Evolutionary conservation across 64 coral and sea anemone species (phyloP).

Genomic region (Exaiptasia diaphana): DNA sequence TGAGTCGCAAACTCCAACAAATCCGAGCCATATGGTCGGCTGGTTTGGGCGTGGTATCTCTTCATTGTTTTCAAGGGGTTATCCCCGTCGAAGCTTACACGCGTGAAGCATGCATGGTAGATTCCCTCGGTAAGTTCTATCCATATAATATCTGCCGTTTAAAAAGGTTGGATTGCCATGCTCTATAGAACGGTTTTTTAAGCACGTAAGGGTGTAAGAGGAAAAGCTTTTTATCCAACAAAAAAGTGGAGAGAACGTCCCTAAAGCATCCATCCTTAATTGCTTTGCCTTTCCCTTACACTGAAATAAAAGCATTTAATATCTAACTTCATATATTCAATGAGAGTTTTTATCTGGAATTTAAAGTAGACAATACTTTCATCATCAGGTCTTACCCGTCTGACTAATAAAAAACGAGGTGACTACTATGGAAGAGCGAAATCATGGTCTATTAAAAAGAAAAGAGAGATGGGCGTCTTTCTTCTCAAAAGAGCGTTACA

Average conservation of each 20-base stretch:
- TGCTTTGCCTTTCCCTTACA: too few species aligned
- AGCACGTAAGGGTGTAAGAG: background rate
- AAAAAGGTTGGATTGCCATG: background rate
- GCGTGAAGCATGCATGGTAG: constrained; percentile 88
- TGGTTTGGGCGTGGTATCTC: constrained; percentile 74
- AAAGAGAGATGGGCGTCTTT: constrained; percentile 72
- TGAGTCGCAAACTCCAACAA: constrained; percentile 65
- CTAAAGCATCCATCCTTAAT: too few species aligned
- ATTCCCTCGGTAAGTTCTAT: constrained; percentile 76
- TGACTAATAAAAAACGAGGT: constrained; percentile 76
- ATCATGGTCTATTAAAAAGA: constrained; percentile 45
- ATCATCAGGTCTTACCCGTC: constrained; percentile 56
- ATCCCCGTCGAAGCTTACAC: constrained; percentile 89
- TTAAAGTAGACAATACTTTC: background rate
- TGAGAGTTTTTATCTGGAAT: background rate
- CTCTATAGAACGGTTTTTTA: background rate
- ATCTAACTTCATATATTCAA: background rate
- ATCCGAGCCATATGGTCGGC: constrained; percentile 76
- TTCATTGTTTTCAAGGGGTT: constrained; percentile 82
- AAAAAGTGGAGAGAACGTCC: background rate
- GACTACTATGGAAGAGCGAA: constrained; percentile 73
- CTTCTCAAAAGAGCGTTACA: constrained; percentile 63
- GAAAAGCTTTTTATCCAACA: background rate
- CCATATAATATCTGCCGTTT: background rate
- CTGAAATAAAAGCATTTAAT: background rate